phyloP scores from a whole-genome alignment of 2,888 invertebrate species.

The Drosophila nigritarsus region DNA sequence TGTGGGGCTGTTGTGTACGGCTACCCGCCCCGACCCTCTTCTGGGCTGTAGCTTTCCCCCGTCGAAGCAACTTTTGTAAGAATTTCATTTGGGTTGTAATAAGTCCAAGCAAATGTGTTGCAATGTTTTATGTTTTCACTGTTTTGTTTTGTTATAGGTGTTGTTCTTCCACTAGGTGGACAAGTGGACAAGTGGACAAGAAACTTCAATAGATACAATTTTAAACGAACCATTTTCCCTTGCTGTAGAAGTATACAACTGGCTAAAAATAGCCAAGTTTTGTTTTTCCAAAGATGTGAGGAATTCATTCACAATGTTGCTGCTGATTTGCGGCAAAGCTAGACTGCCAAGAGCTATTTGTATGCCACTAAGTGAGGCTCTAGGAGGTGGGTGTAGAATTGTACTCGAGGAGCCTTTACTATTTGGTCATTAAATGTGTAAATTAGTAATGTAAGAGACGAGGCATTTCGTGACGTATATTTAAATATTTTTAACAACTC shows the following conservation, averaged over 20 bases:
- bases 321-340: background rate
- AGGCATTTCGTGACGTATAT: conserved; percentile 29
- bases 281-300: background rate
- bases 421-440: conserved; percentile 12
- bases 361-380: background rate
- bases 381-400: background rate
- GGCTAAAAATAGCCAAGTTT: background rate
- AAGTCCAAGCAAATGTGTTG: background rate
- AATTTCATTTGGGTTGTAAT: background rate
- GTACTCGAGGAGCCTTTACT: background rate
- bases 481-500: conserved; percentile 66
- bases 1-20: background rate
- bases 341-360: background rate
- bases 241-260: background rate
- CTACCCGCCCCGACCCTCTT: background rate
- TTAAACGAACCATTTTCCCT: background rate
- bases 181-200: background rate
- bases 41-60: background rate
- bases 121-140: background rate
- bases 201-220: background rate
- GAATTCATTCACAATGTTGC: background rate
- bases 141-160: conserved; percentile 16
- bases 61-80: background rate
- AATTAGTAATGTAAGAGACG: background rate
- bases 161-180: conserved; percentile 32